Conservation (phyloP, 1,140 invertebrate species). For the Ooceraea biroi region DNA sequence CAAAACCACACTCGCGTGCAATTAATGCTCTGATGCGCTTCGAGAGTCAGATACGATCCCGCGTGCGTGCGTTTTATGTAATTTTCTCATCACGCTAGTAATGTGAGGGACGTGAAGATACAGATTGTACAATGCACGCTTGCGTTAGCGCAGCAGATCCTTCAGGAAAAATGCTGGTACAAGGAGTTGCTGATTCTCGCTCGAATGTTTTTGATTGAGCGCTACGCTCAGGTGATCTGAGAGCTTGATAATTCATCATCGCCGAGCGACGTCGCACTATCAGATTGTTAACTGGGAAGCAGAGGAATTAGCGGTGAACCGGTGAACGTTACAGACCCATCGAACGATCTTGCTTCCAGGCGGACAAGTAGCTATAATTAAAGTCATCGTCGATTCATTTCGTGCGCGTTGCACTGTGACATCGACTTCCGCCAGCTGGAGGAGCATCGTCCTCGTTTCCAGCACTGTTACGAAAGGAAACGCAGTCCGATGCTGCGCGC, state of each 20-base stretch:
- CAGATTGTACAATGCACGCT: background rate
- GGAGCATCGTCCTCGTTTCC: background rate
- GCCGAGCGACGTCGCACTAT: background rate
- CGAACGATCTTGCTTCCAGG: background rate
- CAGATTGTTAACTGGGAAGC: slow-evolving; percentile 23
- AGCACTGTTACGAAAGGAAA: slow-evolving; percentile 15
- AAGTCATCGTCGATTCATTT: background rate
- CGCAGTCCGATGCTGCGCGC: background rate
- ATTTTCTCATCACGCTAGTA: background rate
- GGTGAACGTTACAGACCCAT: background rate
- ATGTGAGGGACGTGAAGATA: too few relatives aligned
- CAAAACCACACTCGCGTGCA: background rate
- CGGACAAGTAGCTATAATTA: slow-evolving; percentile 13
- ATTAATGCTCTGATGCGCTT: background rate
- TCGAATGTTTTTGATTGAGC: background rate
- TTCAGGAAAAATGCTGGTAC: background rate
- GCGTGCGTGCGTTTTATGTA: background rate
- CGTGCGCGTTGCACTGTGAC: background rate
- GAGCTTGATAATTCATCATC: background rate
- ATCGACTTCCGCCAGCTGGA: slow-evolving; percentile 19
- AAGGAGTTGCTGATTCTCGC: background rate
- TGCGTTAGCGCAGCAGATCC: background rate
- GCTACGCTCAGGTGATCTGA: background rate
- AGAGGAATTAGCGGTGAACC: slow-evolving; percentile 20
- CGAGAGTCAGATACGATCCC: background rate